Evolutionary conservation across 2,888 invertebrate species (phyloP).

Genomic region (Diachrysia chrysitis): DNA sequence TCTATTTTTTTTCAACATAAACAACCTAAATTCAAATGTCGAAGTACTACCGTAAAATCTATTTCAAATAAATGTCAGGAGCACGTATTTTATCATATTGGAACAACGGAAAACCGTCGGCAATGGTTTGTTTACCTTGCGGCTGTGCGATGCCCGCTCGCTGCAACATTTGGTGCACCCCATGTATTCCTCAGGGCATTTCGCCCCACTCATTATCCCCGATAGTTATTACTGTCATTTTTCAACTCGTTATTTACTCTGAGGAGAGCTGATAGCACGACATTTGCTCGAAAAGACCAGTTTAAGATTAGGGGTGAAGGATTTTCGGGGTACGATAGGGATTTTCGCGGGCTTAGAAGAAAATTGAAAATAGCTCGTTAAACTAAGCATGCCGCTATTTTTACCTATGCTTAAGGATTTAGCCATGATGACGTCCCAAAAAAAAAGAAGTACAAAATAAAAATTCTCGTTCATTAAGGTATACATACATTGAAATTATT

Average conservation of each 20-base stretch:
- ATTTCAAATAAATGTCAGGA: conserved; percentile 48
- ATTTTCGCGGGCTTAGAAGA: conserved; percentile 78
- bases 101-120: conserved; percentile 59
- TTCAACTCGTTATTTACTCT: conserved; percentile 89
- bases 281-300: conserved; percentile 82
- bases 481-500: neutral
- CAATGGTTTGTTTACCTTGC: conserved; percentile 78
- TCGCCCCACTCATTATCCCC: conserved; percentile 87
- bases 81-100: conserved; percentile 55
- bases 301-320: conserved; percentile 83
- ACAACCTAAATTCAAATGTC: neutral
- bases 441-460: too few relatives aligned
- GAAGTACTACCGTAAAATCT: conserved; percentile 15
- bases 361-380: conserved; percentile 86
- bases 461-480: too few relatives aligned
- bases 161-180: conserved; percentile 86
- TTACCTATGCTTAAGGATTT: conserved; percentile 63
- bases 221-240: conserved; percentile 89
- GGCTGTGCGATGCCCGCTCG: conserved; percentile 64
- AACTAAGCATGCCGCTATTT: conserved; percentile 62
- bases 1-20: conserved; percentile 12
- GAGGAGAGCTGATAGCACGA: conserved; percentile 86
- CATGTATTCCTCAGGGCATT: conserved; percentile 87
- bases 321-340: conserved; percentile 69
- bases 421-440: conserved; percentile 55